These are phyloP conservation scores for Heliothis virescens DNA, from an alignment of 1,140 invertebrate species.

Conservation along the genomic window DNA sequence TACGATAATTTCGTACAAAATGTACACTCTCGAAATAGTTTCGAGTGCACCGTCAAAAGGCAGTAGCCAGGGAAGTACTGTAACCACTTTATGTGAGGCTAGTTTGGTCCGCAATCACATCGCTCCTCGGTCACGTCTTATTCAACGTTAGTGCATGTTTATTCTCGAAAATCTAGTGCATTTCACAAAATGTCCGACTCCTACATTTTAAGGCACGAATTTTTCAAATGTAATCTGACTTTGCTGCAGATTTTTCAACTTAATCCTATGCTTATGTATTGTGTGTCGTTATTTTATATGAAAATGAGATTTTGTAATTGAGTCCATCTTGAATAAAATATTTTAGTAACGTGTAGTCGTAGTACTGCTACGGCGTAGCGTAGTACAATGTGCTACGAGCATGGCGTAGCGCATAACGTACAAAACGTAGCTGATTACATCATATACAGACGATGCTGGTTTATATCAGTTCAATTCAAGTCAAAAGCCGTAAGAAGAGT, in stretches of 20 bases:
- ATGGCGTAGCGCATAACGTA: background rate
- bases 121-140: slow-evolving; percentile 13
- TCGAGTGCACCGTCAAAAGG: background rate
- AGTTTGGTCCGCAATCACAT: slow-evolving; percentile 24
- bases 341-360: background rate
- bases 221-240: background rate
- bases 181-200: slow-evolving; percentile 10
- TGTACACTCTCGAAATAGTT: background rate
- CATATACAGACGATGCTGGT: too few species aligned
- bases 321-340: too few species aligned
- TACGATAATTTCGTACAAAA: too few species aligned
- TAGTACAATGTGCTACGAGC: background rate
- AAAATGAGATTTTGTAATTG: too few species aligned
- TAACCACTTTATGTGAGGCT: background rate
- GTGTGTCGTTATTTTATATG: too few species aligned
- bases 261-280: background rate
- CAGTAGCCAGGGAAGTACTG: background rate
- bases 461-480: too few species aligned
- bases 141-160: slow-evolving; percentile 11
- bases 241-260: background rate
- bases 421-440: too few species aligned
- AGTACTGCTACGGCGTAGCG: background rate
- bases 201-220: slow-evolving; percentile 28
- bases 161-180: slow-evolving; percentile 2
- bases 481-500: too few species aligned